Evolutionary conservation across 2,113 vertebrate species (phyloP), one percentile per base, ranked within the genome.

Genomic region (Riparia riparia): DNA sequence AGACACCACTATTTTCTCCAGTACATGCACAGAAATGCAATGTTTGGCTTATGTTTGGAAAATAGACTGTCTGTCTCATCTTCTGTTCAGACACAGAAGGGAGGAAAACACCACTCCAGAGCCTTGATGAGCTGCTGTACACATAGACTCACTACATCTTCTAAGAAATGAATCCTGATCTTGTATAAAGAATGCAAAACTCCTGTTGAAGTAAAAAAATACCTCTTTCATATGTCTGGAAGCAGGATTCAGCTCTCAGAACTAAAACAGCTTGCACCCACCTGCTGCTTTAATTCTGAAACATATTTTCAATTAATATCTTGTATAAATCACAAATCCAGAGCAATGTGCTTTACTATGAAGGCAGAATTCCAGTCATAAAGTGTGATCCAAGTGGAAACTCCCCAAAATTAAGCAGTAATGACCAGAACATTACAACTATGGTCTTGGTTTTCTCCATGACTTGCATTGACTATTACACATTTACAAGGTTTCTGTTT

Each of bases 401-500:
- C 18, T 13, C 29, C 45, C 39, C 41, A 32, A 53, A 88, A 80
- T 16, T 42, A 89, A 90, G 29, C 71, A 86, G 83, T 16, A 95
- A 74, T 58, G 49, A 87, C n/a, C 28, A 45, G 45, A 92, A 85
- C 32, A 49, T 69, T 86, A 53, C 8, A 72, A 50, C 1, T 44
- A 22, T 44, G 60, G 60, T 82, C 73, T 68, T 61, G 11, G 15
- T 58, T 63, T 85, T 89, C 56, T 89, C 29, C 22, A 26, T 58
- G 7, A 65, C 58, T 84, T 37, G 8, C n/a, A 41, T 58, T 61
- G 51, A 65, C 54, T 69, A 29, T 50, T 64, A 39, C 39, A 60
- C 49, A 58, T n/a, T 97, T 97, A 98, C 85, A 97, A 69, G 4
- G 94, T 95, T 6, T 97, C 95, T 11, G 95, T 97, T 93, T 97